Evolutionary conservation across 2,797 vertebrate species (phyloP), one percentile per base, ranked within the genome.

Genomic region (Heterohyrax brucei): DNA sequence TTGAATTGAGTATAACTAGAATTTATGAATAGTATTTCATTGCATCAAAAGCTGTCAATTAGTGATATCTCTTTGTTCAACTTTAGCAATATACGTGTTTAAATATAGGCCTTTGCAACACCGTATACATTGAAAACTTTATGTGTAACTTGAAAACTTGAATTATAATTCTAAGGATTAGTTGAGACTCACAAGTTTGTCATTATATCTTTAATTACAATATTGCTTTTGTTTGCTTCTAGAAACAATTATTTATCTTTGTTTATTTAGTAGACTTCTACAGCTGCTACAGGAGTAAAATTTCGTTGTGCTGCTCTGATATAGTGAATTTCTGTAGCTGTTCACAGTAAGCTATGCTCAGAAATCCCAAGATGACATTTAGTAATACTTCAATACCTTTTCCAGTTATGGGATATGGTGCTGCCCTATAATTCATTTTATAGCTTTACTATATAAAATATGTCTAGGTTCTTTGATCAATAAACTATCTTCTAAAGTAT

Each of bases 401-500:
- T 39, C 66, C 12, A 81, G 68, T 79, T 82, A 94, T 66, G 30
- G 7, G 76, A 70, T 53, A 19, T 68, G 10, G 46, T 93, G 62
- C 28, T 83, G 28, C 50, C 39, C 50, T 87, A 46, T 78, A 93
- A 80, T 66, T 87, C 46, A 87, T n/a, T 16, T 80, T 86, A 30
- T 73, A 91, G 48, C 82, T 97, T 96, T 95, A 81, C n/a, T 94
- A 30, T 79, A 39, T 94, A 86, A 97, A 96, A 89, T 79, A 19
- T 93, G 46, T 88, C n/a, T 96, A 46, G 62, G 88, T 59, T 94
- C 30, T 96, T 81, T 92, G 78, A 97, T 96, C 97, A 96, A 97
- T 95, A 97, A 95, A 89, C 66, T 91, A 87, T 97, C 95, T 96
- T 97, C 92, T 79, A 89, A 97, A 96, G 30, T 81, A 6, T 86